These are phyloP conservation scores for Pseudomugil gertrudae DNA, from an alignment of 2,797 vertebrate species.

Conservation along the genomic window DNA sequence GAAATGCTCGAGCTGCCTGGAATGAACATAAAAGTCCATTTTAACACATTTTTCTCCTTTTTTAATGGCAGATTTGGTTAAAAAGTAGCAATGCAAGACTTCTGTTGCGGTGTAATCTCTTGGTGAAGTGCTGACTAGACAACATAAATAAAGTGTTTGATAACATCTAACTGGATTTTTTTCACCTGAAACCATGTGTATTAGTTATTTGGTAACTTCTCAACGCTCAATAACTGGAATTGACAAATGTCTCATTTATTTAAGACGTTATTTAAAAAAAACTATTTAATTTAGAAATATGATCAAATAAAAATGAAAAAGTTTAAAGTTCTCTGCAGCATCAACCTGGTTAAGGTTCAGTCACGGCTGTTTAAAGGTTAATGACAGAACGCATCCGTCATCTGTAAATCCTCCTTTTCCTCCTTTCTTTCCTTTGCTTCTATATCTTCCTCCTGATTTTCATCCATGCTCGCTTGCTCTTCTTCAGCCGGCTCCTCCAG, in stretches of 20 bases:
- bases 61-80: slow-evolving; percentile 13
- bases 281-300: background rate
- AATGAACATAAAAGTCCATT: background rate
- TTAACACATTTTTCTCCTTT: background rate
- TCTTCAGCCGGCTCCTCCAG: slow-evolving; percentile 14
- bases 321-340: background rate
- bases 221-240: too few species aligned
- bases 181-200: background rate
- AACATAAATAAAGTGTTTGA: slow-evolving; percentile 60
- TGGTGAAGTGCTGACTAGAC: slow-evolving; percentile 24
- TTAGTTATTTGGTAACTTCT: background rate
- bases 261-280: background rate
- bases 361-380: slow-evolving; percentile 73
- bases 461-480: background rate
- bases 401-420: slow-evolving; percentile 61
- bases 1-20: background rate
- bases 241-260: background rate
- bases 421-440: slow-evolving; percentile 13
- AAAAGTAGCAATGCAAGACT: slow-evolving; percentile 4
- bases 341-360: slow-evolving; percentile 29
- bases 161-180: slow-evolving; percentile 18
- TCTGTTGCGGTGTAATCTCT: slow-evolving; percentile 19
- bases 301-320: background rate
- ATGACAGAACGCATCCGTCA: slow-evolving; percentile 75
- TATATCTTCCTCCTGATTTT: slow-evolving; percentile 4